These are phyloP conservation scores for Leistus spinibarbis DNA, from an alignment of 2,888 invertebrate species.

Conservation along the genomic window DNA sequence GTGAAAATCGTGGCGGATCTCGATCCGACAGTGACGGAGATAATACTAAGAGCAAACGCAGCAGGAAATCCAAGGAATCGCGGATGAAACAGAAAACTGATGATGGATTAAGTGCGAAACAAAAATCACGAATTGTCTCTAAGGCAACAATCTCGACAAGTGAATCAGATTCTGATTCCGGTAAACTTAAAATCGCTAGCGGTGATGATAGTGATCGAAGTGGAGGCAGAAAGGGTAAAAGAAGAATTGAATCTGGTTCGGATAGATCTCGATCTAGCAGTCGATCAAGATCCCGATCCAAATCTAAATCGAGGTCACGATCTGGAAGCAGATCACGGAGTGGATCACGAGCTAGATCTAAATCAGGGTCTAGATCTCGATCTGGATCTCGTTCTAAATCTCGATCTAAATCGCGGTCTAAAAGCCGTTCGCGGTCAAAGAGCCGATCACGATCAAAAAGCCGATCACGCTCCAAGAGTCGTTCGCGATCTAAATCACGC, in stretches of 20 bases:
- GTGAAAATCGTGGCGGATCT: conserved; percentile 53
- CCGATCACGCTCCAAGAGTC: conserved; percentile 57
- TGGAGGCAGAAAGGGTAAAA: conserved; percentile 57
- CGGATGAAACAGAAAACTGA: conserved; percentile 53
- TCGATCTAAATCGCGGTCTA: conserved; percentile 45
- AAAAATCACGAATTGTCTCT: conserved; percentile 86
- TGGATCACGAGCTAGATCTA: conserved; percentile 47
- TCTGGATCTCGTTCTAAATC: conserved; percentile 50
- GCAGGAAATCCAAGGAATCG: conserved; percentile 50
- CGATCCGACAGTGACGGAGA: conserved; percentile 78
- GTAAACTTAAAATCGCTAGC: conserved; percentile 62
- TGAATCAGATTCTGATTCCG: conserved; percentile 73
- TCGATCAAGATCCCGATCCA: conserved; percentile 52
- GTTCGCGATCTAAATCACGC: conserved; percentile 52
- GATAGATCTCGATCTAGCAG: conserved; percentile 57
- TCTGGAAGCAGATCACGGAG: conserved; percentile 55
- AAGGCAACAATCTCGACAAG: conserved; percentile 95
- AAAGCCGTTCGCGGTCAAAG: conserved; percentile 49
- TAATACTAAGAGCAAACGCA: conserved; percentile 63
- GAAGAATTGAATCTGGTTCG: conserved; percentile 68
- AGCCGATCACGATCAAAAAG: conserved; percentile 53
- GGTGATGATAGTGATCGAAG: conserved; percentile 61
- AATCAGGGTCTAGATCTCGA: conserved; percentile 47
- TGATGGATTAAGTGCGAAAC: conserved; percentile 80
- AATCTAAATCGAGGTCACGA: conserved; percentile 55